Percentiles rank a stretch among this genome's conserved stretches.
Evolutionary conservation across 1,140 invertebrate species (phyloP).

Genomic region (Drosophila tsacasi): DNA sequence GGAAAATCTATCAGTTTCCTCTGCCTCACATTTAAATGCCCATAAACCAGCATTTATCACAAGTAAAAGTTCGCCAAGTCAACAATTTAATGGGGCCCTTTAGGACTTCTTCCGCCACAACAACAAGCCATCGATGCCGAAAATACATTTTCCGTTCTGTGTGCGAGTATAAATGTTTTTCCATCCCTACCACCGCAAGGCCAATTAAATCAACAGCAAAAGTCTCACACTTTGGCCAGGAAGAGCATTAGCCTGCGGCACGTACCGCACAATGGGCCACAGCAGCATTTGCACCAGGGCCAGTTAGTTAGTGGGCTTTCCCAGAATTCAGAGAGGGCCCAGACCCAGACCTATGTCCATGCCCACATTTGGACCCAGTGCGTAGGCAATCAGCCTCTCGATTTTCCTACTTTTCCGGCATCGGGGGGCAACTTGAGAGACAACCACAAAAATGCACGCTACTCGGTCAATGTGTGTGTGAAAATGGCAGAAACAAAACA

Average conservation of each 20-base stretch:
- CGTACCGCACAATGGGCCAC: constrained; percentile 59
- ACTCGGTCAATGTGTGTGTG: constrained; percentile 58
- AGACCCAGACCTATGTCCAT: constrained; percentile 1
- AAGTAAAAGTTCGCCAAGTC: constrained; percentile 28
- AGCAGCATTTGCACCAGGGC: constrained; percentile 45
- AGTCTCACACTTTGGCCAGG: constrained; percentile 18
- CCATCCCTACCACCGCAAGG: constrained; percentile 31
- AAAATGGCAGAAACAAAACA: constrained; percentile 59
- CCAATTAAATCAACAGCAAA: constrained; percentile 64
- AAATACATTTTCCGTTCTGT: constrained; percentile 23
- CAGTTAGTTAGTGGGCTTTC: constrained; percentile 43
- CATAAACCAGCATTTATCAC: constrained; percentile 27
- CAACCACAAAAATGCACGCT: constrained; percentile 69
- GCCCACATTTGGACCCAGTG: constrained; percentile 34
- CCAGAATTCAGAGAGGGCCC: constrained; percentile 5
- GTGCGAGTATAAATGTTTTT: neutral
- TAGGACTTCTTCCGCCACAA: constrained; percentile 19
- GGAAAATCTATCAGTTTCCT: neutral
- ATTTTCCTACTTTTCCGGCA: constrained; percentile 41
- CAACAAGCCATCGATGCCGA: constrained; percentile 26
- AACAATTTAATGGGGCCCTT: constrained; percentile 28
- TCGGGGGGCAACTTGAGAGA: constrained; percentile 52
- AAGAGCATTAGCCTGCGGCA: constrained; percentile 64
- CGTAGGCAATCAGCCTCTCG: constrained; percentile 68
- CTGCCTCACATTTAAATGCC: constrained; percentile 21